Conservation (phyloP, 2,113 vertebrate species). For the Alligator sinensis region DNA sequence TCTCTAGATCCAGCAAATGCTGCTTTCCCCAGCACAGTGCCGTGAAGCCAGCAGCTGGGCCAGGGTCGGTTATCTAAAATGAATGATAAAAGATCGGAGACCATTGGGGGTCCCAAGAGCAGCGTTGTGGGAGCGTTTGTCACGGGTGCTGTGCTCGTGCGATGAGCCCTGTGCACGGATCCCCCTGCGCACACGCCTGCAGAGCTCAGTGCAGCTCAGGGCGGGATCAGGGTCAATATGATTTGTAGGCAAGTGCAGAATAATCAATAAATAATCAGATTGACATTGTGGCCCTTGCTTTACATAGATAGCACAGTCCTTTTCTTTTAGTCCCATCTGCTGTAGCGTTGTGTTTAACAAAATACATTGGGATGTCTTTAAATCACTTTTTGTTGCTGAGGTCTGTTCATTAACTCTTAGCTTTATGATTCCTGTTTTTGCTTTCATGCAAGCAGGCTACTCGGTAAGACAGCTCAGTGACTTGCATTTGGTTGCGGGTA, state of each 20-base stretch:
- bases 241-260: not conserved
- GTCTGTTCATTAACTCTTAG: not conserved
- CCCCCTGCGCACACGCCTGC: accelerated
- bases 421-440: not conserved
- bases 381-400: accelerated
- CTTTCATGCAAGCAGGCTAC: not conserved
- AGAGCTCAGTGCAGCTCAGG: not conserved
- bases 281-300: not conserved
- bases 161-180: not conserved
- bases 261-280: too few relatives aligned
- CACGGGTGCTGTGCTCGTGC: accelerated
- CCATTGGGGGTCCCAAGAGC: accelerated
- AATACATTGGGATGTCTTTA: not conserved
- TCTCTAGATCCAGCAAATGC: not conserved
- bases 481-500: too few relatives aligned
- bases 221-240: not conserved
- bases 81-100: accelerated
- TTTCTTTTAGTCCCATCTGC: not conserved
- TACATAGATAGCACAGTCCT: too few relatives aligned
- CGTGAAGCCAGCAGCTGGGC: not conserved
- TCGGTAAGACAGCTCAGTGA: not conserved
- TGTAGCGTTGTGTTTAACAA: not conserved
- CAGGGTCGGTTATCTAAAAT: accelerated
- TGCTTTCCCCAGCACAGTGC: accelerated
- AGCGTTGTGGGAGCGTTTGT: too few relatives aligned